Evolutionary conservation across 1,140 invertebrate genomes (phyloP), one percentile per base, ranked within the genome.

Genomic region (Scaptomyza hsui): DNA sequence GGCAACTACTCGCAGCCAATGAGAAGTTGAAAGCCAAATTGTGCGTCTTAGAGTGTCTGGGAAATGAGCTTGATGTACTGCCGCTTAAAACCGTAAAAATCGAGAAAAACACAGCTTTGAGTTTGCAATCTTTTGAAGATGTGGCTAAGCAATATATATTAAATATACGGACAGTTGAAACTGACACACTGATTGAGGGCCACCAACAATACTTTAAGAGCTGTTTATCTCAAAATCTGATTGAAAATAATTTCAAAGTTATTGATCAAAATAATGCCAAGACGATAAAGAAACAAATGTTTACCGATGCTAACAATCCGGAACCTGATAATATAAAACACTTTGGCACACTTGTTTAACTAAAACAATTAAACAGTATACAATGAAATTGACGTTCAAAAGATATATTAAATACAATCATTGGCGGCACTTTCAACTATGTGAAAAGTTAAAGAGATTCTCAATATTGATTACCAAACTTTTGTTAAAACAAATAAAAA

Each of bases 1-100:
- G 93, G 13, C 94, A 94, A 35, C 78, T 96, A 55, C 92, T 93
- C 44, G 93, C 94, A 63, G 94, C 94, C 15, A 94, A 95, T 52
- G 93, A 93, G 59, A 93, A 94, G 71, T 88, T 96, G 18, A 93
- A 94, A 55, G 93, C 92, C 32, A 93, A 95, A 89, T 92, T 94
- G 75, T 92, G 93, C 61, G 91, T 94, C 9, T 85, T 96, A 4
- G 93, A 95, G 51, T 93, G 93, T 57, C 91, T 96, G 29, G 94
- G 94, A 39, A 89, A 92, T 59, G 94, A 96, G 73, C 91, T 96
- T 32, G 83, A 82, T 37, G 32, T 59, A n/a, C 10, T 39, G 47
- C 49, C 55, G 51, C 93, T 12, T 7, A 10, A 2, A 29, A 41
- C 29, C 10, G 12, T 6, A 1, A 21, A 42, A 18, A 4, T 16